Conservation (phyloP, 2,113 vertebrate genomes). For the Trichechus manatus region DNA sequence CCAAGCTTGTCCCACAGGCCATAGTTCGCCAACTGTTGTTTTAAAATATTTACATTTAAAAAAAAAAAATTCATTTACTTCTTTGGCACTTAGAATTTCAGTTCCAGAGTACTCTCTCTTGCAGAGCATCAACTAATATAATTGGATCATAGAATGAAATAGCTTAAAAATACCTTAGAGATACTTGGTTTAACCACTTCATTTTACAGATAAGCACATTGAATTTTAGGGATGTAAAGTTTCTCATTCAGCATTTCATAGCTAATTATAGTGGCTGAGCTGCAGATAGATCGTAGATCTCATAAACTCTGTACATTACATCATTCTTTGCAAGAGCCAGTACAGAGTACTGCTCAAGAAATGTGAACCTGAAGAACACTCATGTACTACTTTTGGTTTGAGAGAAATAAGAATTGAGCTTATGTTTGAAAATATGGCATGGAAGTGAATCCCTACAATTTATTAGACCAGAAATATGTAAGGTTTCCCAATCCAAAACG, state of each 20-base stretch:
- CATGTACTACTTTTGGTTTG: not conserved
- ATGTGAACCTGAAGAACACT: conserved; percentile 2
- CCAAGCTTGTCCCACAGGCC: not conserved
- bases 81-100: not conserved
- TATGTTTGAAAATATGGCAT: not conserved
- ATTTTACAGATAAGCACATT: not conserved
- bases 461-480: conserved; percentile 28
- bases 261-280: not conserved
- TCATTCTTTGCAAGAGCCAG: not conserved
- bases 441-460: not conserved
- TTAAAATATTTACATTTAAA: not conserved
- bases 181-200: not conserved
- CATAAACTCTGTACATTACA: not conserved
- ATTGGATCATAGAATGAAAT: not conserved
- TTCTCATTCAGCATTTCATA: not conserved
- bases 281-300: not conserved
- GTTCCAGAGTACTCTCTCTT: not conserved
- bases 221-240: not conserved
- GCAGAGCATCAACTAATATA: not conserved
- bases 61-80: not conserved
- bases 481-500: conserved; percentile 19
- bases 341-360: not conserved
- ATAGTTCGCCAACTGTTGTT: not conserved
- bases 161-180: not conserved
- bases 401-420: conserved; percentile 15